phyloP scores from a whole-genome alignment of 2,888 invertebrate genomes.

The Phengaris arion region DNA sequence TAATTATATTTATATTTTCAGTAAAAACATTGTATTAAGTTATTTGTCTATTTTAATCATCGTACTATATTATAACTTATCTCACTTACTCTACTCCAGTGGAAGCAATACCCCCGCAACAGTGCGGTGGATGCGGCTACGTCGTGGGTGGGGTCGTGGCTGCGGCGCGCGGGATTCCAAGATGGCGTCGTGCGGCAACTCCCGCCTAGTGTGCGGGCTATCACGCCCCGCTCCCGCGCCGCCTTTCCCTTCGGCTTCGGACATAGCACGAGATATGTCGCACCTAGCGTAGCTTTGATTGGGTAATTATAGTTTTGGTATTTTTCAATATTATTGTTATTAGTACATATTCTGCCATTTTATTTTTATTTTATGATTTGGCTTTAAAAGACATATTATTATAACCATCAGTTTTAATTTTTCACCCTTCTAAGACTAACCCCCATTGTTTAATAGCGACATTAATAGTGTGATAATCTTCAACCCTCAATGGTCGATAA shows the following conservation, averaged over 20 bases:
- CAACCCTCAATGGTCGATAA: too few species aligned
- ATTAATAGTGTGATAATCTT: too few species aligned
- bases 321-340: too few species aligned
- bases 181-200: conserved; percentile 77
- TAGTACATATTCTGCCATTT: too few species aligned
- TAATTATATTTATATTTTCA: too few species aligned
- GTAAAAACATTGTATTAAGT: too few species aligned
- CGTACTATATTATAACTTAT: background rate
- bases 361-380: too few species aligned
- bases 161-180: conserved; percentile 63
- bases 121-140: conserved; percentile 76
- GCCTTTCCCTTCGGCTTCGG: conserved; percentile 95
- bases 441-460: too few species aligned
- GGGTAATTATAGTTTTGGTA: conserved; percentile 79
- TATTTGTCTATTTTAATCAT: too few species aligned
- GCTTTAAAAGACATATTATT: too few species aligned
- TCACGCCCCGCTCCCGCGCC: conserved; percentile 85
- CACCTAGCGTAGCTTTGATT: conserved; percentile 89
- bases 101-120: conserved; percentile 80
- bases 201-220: conserved; percentile 84
- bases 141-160: conserved; percentile 66
- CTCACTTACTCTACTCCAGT: conserved; percentile 56
- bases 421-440: too few species aligned
- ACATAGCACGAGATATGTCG: conserved; percentile 91
- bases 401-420: too few species aligned